Conservation (phyloP, 2,888 invertebrate species). For the Tachystola acroxantha region DNA sequence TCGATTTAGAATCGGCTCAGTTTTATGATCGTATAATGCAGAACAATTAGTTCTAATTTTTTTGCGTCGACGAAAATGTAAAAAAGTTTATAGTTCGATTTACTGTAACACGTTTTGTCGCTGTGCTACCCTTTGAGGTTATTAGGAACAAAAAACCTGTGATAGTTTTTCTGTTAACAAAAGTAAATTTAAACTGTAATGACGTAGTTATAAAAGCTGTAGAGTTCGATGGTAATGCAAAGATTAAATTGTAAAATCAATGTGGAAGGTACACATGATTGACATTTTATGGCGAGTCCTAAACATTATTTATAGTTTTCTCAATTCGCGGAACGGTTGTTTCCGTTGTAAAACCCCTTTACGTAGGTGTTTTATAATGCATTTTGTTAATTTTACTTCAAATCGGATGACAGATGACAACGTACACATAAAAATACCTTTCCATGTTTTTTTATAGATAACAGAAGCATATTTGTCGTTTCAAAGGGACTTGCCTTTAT, state of each 20-base stretch:
- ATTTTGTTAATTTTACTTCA: constrained; percentile 31
- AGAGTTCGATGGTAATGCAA: not conserved
- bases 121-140: constrained; percentile 40
- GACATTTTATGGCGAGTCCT: constrained; percentile 53
- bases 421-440: constrained; percentile 8
- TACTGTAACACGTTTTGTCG: constrained; percentile 45
- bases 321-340: constrained; percentile 62
- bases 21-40: constrained; percentile 31
- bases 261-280: constrained; percentile 45
- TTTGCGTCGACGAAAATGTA: constrained; percentile 31
- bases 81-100: constrained; percentile 49
- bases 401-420: constrained; percentile 23
- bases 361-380: constrained; percentile 32
- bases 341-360: constrained; percentile 49
- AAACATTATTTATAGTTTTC: constrained; percentile 56
- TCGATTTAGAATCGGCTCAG: constrained; percentile 35
- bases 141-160: constrained; percentile 8
- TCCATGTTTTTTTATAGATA: constrained; percentile 15
- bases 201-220: constrained; percentile 8
- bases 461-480: constrained; percentile 16
- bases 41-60: constrained; percentile 39
- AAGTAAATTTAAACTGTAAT: constrained; percentile 22
- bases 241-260: constrained; percentile 18
- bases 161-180: not conserved
- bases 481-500: constrained; percentile 14